phyloP scores from a whole-genome alignment of 2,113 vertebrate species.

The Heptranchias perlo region DNA sequence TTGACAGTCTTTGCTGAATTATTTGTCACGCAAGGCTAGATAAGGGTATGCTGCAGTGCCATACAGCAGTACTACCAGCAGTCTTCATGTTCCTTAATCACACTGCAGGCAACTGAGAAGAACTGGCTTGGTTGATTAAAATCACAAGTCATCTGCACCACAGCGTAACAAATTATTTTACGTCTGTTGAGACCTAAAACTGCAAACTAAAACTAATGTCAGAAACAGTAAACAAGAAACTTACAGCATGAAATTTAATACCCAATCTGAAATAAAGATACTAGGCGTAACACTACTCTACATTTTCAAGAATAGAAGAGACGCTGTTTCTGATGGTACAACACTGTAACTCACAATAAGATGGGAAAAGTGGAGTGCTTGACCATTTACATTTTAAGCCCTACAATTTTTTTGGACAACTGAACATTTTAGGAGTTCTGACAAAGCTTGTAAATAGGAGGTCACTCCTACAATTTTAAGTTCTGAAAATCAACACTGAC shows the following conservation, averaged over 20 bases:
- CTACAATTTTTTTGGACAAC: not conserved
- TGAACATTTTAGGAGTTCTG: not conserved
- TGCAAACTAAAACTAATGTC: constrained; percentile 14
- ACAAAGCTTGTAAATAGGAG: not conserved
- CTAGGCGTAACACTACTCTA: not conserved
- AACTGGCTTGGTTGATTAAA: not conserved
- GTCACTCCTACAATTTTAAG: not conserved
- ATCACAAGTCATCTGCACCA: not conserved
- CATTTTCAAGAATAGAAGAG: not conserved
- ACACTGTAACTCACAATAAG: not conserved
- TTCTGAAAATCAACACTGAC: not conserved
- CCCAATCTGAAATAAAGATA: not conserved
- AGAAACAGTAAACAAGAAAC: not conserved
- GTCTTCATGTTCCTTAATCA: constrained; percentile 41
- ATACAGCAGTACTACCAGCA: constrained; percentile 45
- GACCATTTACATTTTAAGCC: not conserved
- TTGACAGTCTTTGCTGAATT: constrained; percentile 63
- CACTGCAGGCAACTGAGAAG: constrained; percentile 11
- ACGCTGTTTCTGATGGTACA: not conserved
- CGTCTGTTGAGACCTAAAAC: not conserved
- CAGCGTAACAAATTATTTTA: not conserved
- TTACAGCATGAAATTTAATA: not conserved
- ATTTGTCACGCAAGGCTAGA: constrained; percentile 63
- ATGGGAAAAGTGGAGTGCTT: not conserved
- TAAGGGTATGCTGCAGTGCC: constrained; percentile 52